Conservation (phyloP, 2,797 vertebrate species). For the Sebastes variabilis region DNA sequence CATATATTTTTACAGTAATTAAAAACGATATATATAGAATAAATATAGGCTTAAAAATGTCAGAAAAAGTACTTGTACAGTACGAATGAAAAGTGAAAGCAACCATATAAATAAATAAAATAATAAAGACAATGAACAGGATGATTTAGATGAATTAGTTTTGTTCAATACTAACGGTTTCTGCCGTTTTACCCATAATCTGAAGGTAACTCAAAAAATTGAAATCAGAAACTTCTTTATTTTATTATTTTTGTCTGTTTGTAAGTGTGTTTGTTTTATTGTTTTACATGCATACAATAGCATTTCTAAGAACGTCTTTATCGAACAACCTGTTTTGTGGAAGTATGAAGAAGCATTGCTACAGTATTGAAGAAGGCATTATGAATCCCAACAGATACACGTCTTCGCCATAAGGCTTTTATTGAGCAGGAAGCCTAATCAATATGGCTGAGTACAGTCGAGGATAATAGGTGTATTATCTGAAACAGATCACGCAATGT, state of each 20-base stretch:
- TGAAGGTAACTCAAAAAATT: background rate
- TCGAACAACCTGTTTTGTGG: background rate
- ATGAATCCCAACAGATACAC: background rate
- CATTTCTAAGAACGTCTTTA: background rate
- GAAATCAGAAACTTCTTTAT: background rate
- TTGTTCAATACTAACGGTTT: background rate
- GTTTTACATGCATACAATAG: background rate
- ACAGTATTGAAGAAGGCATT: background rate
- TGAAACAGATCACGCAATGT: slow-evolving; percentile 21
- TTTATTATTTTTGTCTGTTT: background rate
- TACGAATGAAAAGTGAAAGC: slow-evolving; percentile 22
- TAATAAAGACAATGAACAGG: background rate
- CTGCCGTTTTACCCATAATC: background rate
- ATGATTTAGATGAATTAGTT: background rate
- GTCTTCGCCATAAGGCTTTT: slow-evolving; percentile 55
- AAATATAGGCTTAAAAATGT: background rate
- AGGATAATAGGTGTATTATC: slow-evolving; percentile 70
- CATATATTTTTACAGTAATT: background rate
- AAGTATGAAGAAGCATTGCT: background rate
- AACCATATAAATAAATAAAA: background rate
- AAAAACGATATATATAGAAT: background rate
- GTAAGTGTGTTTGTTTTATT: background rate
- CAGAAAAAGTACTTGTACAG: background rate
- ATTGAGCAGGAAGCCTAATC: slow-evolving; percentile 78
- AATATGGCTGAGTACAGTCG: slow-evolving; percentile 74